A percentile compares a stretch with the other conserved stretches of the same genome.
phyloP scores from a whole-genome alignment of 1,140 invertebrate species.

The Helicoverpa armigera region DNA sequence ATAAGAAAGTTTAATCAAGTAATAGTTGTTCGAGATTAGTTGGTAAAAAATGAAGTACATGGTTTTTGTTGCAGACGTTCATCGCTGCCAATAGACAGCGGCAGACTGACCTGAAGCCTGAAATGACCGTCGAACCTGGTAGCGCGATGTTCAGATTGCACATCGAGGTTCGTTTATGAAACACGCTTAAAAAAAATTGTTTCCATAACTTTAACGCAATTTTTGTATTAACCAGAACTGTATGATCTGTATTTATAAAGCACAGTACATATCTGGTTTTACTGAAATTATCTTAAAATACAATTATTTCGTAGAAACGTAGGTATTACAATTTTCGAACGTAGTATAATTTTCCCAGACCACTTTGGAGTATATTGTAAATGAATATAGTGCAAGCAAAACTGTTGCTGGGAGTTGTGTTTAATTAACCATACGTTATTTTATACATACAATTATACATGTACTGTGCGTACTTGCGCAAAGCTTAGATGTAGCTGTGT shows the following conservation, averaged over 20 bases:
- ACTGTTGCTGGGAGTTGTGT: too few relatives aligned
- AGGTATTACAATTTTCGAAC: too few relatives aligned
- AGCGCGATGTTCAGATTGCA: not conserved
- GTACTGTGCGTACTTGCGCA: too few relatives aligned
- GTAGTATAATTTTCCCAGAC: not conserved
- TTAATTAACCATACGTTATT: too few relatives aligned
- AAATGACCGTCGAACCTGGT: not conserved
- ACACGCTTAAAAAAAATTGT: not conserved
- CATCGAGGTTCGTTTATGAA: not conserved
- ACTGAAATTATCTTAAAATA: too few relatives aligned
- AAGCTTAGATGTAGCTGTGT: too few relatives aligned
- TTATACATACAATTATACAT: too few relatives aligned
- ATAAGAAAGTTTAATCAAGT: not conserved
- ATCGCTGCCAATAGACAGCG: conserved; percentile 13
- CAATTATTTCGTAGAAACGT: too few relatives aligned
- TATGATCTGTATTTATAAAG: not conserved
- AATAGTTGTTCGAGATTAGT: not conserved
- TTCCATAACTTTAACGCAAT: not conserved
- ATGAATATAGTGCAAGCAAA: too few relatives aligned
- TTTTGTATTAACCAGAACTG: not conserved
- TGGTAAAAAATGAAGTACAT: not conserved
- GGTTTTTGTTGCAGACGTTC: conserved; percentile 6
- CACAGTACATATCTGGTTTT: not conserved
- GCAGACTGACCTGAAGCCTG: conserved; percentile 11
- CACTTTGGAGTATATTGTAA: too few relatives aligned